Conservation (phyloP, 2,797 vertebrate genomes). For the Rhinichthys osculus region DNA sequence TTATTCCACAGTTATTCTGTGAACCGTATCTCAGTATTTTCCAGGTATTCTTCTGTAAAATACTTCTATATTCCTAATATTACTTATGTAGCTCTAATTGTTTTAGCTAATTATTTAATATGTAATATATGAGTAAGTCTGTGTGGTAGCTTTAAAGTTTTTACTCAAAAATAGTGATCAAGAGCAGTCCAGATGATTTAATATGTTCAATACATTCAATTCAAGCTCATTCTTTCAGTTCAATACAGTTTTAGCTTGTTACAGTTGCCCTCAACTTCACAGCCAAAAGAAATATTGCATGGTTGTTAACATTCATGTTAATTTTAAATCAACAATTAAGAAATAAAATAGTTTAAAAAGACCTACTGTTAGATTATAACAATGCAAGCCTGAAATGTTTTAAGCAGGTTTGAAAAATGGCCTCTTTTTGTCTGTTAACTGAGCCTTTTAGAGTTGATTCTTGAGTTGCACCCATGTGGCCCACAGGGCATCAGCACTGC, state of each 20-base stretch:
- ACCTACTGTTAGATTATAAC: too few relatives aligned
- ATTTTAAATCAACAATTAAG: not conserved
- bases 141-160: not conserved
- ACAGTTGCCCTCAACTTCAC: not conserved
- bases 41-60: not conserved
- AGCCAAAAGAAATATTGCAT: too few relatives aligned
- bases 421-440: not conserved
- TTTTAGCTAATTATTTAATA: not conserved
- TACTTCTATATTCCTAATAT: not conserved
- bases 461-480: not conserved
- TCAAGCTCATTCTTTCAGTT: not conserved
- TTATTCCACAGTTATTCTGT: not conserved
- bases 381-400: not conserved
- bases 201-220: not conserved
- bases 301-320: not conserved
- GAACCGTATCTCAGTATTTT: not conserved
- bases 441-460: constrained; percentile 18
- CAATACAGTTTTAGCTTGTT: not conserved
- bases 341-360: too few relatives aligned
- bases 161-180: not conserved
- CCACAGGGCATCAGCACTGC: not conserved
- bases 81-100: not conserved
- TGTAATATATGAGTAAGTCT: not conserved
- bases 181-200: not conserved
- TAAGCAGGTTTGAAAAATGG: not conserved